Evolutionary conservation across 1,140 invertebrate genomes (phyloP).

Genomic region (Pectinophora gossypiella): DNA sequence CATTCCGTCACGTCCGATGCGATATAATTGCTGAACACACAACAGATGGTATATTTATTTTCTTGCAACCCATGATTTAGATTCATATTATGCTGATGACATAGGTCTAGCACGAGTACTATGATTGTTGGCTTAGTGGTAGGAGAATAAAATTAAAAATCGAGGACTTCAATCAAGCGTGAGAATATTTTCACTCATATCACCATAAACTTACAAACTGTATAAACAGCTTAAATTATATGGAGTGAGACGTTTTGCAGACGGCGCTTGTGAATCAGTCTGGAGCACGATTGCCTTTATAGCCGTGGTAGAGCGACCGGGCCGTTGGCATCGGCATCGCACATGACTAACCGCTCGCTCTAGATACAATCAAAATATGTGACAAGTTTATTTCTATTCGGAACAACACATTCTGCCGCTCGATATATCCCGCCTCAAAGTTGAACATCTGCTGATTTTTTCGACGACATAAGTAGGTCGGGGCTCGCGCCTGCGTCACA

Average conservation of each 20-base stretch:
- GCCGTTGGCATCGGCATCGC: slow-evolving; percentile 66
- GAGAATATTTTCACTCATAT: background rate
- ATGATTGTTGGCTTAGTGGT: too few species aligned
- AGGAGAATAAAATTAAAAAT: too few species aligned
- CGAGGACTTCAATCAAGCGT: background rate
- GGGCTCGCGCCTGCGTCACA: slow-evolving; percentile 65
- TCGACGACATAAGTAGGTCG: slow-evolving; percentile 72
- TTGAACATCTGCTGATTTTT: slow-evolving; percentile 71
- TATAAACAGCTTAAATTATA: slow-evolving; percentile 18
- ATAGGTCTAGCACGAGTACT: too few species aligned
- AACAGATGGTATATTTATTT: too few species aligned
- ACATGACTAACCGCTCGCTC: slow-evolving; percentile 71
- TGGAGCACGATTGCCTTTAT: slow-evolving; percentile 67
- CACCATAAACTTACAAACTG: background rate
- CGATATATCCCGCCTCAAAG: slow-evolving; percentile 62
- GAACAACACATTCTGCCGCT: slow-evolving; percentile 63
- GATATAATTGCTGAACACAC: too few species aligned
- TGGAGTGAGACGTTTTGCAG: slow-evolving; percentile 72
- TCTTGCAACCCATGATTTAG: too few species aligned
- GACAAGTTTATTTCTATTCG: slow-evolving; percentile 74
- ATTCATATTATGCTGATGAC: too few species aligned
- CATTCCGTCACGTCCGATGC: background rate
- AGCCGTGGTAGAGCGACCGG: slow-evolving; percentile 51
- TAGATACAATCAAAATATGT: slow-evolving; percentile 75
- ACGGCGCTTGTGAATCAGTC: slow-evolving; percentile 73